A percentile compares a stretch with the other conserved stretches of the same genome.
phyloP scores from a whole-genome alignment of 2,797 vertebrate species.

The Chiropotes sagulatus region DNA sequence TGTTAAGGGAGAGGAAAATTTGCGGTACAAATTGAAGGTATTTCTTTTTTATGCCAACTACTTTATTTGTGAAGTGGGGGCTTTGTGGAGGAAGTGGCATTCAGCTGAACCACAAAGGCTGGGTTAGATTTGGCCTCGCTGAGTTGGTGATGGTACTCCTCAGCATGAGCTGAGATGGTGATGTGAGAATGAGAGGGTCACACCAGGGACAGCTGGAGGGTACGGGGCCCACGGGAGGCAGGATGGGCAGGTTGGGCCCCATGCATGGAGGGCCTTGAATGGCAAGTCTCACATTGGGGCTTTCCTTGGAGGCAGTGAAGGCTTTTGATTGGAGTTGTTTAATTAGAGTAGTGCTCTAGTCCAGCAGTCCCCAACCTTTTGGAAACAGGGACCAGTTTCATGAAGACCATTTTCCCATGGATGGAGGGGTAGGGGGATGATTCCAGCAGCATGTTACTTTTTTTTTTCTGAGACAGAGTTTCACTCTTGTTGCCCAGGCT shows the following conservation, averaged over 20 bases:
- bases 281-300: background rate
- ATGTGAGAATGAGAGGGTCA: background rate
- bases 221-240: background rate
- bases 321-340: background rate
- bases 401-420: too few species aligned
- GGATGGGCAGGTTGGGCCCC: background rate
- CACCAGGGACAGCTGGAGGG: too few species aligned
- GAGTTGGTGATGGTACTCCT: background rate
- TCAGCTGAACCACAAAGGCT: background rate
- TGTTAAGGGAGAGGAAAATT: background rate
- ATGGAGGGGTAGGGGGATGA: too few species aligned
- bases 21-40: background rate
- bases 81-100: background rate
- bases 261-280: background rate
- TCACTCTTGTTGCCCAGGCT: too few species aligned
- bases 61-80: background rate
- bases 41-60: background rate
- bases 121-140: background rate
- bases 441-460: too few species aligned
- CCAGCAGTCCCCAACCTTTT: too few species aligned
- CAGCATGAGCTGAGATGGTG: background rate
- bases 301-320: background rate
- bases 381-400: too few species aligned
- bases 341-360: background rate
- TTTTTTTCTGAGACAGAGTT: too few species aligned